A percentile compares a stretch with the other conserved stretches of the same genome.
Conservation (phyloP, 2,113 vertebrate species). For the Fregata magnificens region DNA sequence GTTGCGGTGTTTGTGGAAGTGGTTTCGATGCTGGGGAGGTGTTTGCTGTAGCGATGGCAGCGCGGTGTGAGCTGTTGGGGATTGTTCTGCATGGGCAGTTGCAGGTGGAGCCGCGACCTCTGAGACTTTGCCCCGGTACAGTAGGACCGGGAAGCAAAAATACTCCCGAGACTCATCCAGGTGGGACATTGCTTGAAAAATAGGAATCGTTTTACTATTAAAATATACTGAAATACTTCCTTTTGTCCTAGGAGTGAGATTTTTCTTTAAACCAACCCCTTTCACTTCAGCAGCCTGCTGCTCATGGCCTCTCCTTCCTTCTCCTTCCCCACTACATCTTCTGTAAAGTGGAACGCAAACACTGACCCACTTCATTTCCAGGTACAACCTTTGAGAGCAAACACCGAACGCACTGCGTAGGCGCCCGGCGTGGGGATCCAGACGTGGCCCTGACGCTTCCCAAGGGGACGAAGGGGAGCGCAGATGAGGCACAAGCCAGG, state of each 20-base stretch:
- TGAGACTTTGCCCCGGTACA: neutral
- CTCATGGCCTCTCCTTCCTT: neutral
- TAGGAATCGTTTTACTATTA: neutral
- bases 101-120: neutral
- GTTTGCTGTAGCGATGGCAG: neutral
- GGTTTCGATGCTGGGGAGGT: neutral
- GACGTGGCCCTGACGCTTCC: neutral
- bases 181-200: slow-evolving; percentile 1
- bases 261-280: neutral
- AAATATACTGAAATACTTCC: neutral
- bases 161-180: neutral
- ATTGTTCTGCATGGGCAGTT: neutral
- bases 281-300: neutral
- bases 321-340: neutral
- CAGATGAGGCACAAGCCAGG: accelerated
- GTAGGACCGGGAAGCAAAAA: neutral
- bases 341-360: accelerated
- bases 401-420: neutral
- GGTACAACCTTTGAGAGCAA: neutral
- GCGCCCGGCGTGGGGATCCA: neutral
- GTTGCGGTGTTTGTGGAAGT: neutral
- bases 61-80: neutral
- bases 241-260: neutral
- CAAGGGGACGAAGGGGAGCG: neutral
- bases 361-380: accelerated